These are phyloP conservation scores for Belgica antarctica DNA, from an alignment of 2,888 invertebrate species.

Conservation along the genomic window DNA sequence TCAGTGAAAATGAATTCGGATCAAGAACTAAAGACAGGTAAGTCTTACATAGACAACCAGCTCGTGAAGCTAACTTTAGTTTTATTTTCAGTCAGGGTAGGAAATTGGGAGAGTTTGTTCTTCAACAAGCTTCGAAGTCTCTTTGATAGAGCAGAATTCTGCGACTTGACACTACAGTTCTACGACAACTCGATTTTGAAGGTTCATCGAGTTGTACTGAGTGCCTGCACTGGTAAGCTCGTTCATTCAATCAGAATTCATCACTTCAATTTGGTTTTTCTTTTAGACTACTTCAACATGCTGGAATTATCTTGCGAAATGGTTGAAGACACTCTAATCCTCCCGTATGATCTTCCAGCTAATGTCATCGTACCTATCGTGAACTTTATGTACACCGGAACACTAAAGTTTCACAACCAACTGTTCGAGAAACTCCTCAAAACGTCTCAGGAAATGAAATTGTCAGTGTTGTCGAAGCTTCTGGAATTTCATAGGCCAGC, in stretches of 20 bases:
- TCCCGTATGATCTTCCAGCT: conserved; percentile 73
- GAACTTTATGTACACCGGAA: conserved; percentile 86
- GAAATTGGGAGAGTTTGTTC: conserved; percentile 89
- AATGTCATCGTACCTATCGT: conserved; percentile 73
- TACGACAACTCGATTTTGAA: conserved; percentile 73
- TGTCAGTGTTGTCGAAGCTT: conserved; percentile 77
- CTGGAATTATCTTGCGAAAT: conserved; percentile 71
- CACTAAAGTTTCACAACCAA: conserved; percentile 75
- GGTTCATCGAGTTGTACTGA: conserved; percentile 77
- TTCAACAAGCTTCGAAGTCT: conserved; percentile 80
- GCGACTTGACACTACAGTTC: conserved; percentile 81
- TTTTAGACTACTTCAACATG: conserved; percentile 68
- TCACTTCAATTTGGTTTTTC: too few relatives aligned
- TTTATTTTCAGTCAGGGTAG: conserved; percentile 66
- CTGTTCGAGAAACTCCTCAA: conserved; percentile 71
- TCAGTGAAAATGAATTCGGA: too few relatives aligned
- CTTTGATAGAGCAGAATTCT: conserved; percentile 81
- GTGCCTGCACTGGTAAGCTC: conserved; percentile 76
- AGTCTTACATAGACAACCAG: too few relatives aligned
- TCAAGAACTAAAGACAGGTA: too few relatives aligned
- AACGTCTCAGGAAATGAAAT: conserved; percentile 81
- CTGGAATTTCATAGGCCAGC: conserved; percentile 70
- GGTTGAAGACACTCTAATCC: conserved; percentile 68
- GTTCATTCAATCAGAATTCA: too few relatives aligned
- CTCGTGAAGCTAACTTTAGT: too few relatives aligned